A percentile compares a stretch with the other conserved stretches of the same genome.
Conservation (phyloP, 2,888 invertebrate species). For the Pyrrhosoma nymphula region DNA sequence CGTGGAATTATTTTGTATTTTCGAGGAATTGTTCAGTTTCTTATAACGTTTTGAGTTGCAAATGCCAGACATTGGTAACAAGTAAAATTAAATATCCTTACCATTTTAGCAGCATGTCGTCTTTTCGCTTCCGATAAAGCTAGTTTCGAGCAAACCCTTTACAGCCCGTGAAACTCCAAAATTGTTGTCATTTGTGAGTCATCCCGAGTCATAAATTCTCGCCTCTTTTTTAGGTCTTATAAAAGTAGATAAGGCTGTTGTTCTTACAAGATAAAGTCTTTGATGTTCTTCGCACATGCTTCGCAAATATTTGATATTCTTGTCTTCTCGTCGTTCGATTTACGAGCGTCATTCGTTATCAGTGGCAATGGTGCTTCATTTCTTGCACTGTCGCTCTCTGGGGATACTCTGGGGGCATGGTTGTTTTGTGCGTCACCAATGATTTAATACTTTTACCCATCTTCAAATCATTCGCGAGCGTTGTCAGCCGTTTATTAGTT, state of each 20-base stretch:
- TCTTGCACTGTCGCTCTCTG: not conserved
- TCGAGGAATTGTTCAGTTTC: not conserved
- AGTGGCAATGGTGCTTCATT: not conserved
- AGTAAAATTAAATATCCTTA: not conserved
- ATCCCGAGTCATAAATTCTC: not conserved
- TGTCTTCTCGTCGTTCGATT: not conserved
- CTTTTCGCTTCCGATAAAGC: not conserved
- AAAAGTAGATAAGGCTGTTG: not conserved
- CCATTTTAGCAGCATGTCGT: not conserved
- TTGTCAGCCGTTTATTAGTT: too few relatives aligned
- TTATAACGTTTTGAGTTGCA: not conserved
- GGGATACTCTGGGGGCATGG: too few relatives aligned
- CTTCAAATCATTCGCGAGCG: too few relatives aligned
- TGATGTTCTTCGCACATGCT: not conserved
- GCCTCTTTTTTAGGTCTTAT: not conserved
- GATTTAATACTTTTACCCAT: too few relatives aligned
- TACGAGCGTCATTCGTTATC: not conserved
- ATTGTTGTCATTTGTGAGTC: not conserved
- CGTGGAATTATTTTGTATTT: too few relatives aligned
- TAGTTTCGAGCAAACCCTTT: not conserved
- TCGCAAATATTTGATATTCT: not conserved
- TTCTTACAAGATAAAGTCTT: not conserved
- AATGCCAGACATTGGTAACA: not conserved
- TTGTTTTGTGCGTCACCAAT: too few relatives aligned
- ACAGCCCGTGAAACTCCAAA: not conserved